Base-by-base conservation (phyloP, 2,888 invertebrate species). In the Drosophila paramelanica region DNA sequence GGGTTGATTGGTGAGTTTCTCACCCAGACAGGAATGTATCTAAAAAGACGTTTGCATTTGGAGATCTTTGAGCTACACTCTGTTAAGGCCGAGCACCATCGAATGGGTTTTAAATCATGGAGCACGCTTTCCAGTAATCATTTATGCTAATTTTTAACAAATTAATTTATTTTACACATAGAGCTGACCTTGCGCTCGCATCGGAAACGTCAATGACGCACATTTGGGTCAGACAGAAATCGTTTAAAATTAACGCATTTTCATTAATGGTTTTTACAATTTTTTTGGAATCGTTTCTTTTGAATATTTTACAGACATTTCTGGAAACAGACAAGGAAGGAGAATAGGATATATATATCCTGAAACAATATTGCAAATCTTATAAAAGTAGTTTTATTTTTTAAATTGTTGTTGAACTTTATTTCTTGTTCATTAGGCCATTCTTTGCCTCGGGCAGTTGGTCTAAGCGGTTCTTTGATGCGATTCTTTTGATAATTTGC, bases 141-240 rank as follows among this genome's bases (percentile, higher is more conserved):
- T 57, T 67, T 83, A 86, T 84, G 81, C 51, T 81, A 86, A 81
- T 81, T 66, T 67, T 25, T 46, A 47, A 53, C 45, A 67, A 69
- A 80, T 80, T 80, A 80, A 78, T 73, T 70, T 66, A 60, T 64
- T 80, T 82, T 68, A 82, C 67, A 67, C 67, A 42, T 43, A 36
- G 20, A 52, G 38, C 6, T 73, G 74, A 66, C 80, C 79, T 79
- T 79, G 76, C 43, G 49, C 45, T 73, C 65, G 47, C 43, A 66
- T 68, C 61, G 61, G 59, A 64, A 49, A 47, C 61, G 50, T 77
- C 74, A 77, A 79, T 59, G 69, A 67, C 67, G 72, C 55, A 55
- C 69, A 69, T 79, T 79, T 79, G 64, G 79, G 74, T 79, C 80
- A 79, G 51, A 41, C 25, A 13, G 47, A 52, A 61, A 46, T 53